Evolutionary conservation across 2,888 invertebrate genomes (phyloP).

Genomic region (Acheta domesticus): DNA sequence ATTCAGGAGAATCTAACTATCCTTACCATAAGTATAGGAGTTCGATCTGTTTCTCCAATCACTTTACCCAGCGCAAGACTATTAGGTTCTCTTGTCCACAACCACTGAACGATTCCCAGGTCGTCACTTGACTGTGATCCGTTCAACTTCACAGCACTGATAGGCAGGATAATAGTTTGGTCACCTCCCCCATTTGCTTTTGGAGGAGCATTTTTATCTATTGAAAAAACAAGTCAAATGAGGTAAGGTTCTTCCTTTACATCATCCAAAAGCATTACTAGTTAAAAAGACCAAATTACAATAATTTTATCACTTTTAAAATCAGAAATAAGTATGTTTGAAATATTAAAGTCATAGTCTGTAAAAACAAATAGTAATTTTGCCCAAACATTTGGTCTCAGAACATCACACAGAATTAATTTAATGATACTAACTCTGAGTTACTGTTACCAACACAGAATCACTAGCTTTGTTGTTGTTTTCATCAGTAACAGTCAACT

Average conservation of each 20-base stretch:
- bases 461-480: constrained; percentile 76
- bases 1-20: too few relatives aligned
- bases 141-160: constrained; percentile 73
- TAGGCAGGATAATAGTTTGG: constrained; percentile 70
- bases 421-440: constrained; percentile 67
- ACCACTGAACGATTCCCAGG: constrained; percentile 77
- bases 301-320: too few relatives aligned
- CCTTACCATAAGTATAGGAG: constrained; percentile 70
- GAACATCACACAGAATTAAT: too few relatives aligned
- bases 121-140: constrained; percentile 84
- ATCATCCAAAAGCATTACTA: too few relatives aligned
- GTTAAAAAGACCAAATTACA: too few relatives aligned
- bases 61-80: constrained; percentile 81
- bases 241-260: too few relatives aligned
- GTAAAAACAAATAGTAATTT: too few relatives aligned
- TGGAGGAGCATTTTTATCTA: constrained; percentile 86
- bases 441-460: constrained; percentile 70
- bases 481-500: constrained; percentile 78
- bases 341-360: too few relatives aligned
- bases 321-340: too few relatives aligned
- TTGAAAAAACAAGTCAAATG: constrained; percentile 38
- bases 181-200: constrained; percentile 87
- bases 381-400: too few relatives aligned
- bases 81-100: constrained; percentile 74
- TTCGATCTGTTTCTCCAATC: constrained; percentile 69